These are phyloP conservation scores for Caranx ignobilis DNA, from an alignment of 2,113 vertebrate species.

Conservation along the genomic window DNA sequence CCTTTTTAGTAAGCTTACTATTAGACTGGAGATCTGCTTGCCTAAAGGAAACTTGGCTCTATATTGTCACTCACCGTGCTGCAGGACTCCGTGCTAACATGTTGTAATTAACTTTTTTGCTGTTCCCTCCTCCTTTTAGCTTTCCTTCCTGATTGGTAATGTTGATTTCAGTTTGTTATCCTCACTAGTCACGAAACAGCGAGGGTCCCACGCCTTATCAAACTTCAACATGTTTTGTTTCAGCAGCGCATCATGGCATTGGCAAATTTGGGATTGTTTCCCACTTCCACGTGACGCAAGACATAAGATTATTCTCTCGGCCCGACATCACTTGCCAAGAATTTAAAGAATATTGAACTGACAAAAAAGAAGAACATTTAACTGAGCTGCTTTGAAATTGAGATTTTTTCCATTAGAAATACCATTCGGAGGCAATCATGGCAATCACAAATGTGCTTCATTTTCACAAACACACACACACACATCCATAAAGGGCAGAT, in stretches of 20 bases:
- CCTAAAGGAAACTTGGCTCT: constrained; percentile 2
- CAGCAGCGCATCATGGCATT: neutral
- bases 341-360: neutral
- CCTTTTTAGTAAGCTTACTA: constrained; percentile 4
- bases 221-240: neutral
- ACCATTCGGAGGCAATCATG: neutral
- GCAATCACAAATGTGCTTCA: neutral
- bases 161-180: constrained; percentile 21
- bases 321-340: neutral
- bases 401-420: neutral
- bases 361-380: no score
- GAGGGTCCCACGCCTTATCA: neutral
- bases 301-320: neutral
- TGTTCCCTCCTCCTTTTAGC: neutral
- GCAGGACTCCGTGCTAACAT: constrained; percentile 18
- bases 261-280: neutral
- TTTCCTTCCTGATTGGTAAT: constrained; percentile 9
- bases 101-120: constrained; percentile 16
- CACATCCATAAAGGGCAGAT: constrained; percentile 21
- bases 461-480: neutral
- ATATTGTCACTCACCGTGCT: constrained; percentile 5
- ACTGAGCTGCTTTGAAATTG: neutral
- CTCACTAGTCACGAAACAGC: neutral
- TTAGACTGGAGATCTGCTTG: neutral
- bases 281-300: no score